Base-by-base conservation (phyloP, 2,113 vertebrate species). In the Notarius quadriscutis region DNA sequence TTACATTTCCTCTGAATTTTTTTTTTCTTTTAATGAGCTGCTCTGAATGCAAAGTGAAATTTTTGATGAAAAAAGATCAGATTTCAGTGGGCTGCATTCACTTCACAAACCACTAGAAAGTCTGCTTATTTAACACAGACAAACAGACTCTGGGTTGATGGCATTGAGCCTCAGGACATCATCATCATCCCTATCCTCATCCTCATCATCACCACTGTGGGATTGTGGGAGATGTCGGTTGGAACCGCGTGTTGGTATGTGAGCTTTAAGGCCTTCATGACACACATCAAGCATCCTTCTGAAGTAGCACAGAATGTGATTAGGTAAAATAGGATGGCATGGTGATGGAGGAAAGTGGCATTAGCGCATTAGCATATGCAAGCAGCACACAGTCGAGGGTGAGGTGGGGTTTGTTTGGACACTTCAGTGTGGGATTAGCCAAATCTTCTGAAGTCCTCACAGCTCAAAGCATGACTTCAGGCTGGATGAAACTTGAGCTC, bases 261-360 rank as follows among this genome's bases (percentile, higher is more conserved):
- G 81, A 51, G 57, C 87, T 88, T 90, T 87, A 88, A 88, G 90
- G 88, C 79, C 34, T 51, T 55, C 87, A 30, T 4, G 71, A 51
- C 9, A 62, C 51, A 78, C 89, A 90, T 91, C 90, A 92, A 88
- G 88, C 87, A 63, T 74, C 55, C 58, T 20, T 93, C 88, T 91
- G 86, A 93, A 86, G 82, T 87, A 79, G 53, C n/a, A 84, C 62
- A 75, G 9, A 72, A 88, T 72, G 71, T 69, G 81, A 89, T 81
- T 89, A 86, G 80, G 55, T 77, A 67, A 87, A 86, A 81, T 71
- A 60, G 85, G 86, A 90, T 86, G 51, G 65, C 50, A 53, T 87
- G 86, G 22, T 82, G 67, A 69, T 62, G 53, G 72, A 87, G 75
- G 77, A 60, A 48, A 77, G 78, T 10, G 75, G 79, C 71, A 85